These are phyloP conservation scores for Nasua narica DNA, from an alignment of 2,797 vertebrate species.

Conservation along the genomic window DNA sequence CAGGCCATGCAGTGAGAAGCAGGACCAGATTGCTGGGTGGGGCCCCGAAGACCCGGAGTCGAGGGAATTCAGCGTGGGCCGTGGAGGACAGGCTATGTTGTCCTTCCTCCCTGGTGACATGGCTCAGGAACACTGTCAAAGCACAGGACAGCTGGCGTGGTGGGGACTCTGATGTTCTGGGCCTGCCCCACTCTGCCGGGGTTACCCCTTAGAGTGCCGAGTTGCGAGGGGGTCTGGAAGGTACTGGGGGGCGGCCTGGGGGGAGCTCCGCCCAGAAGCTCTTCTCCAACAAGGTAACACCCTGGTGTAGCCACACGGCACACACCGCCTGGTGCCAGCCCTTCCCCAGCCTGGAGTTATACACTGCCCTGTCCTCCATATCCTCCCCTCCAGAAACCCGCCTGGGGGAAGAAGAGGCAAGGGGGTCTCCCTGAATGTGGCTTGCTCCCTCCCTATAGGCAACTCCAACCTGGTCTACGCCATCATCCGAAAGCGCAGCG, in stretches of 20 bases:
- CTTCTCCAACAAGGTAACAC: background rate
- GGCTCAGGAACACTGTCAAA: background rate
- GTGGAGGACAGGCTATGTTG: fast-evolving
- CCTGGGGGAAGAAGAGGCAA: fast-evolving
- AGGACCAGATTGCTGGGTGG: too few species aligned
- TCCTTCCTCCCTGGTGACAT: background rate
- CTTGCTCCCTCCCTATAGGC: conserved; percentile 82
- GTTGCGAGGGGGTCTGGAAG: background rate
- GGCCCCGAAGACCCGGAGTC: background rate
- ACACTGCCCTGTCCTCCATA: background rate
- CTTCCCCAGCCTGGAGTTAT: background rate
- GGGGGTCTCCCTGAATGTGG: background rate
- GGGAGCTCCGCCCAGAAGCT: background rate
- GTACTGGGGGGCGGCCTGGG: background rate
- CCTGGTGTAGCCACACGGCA: background rate
- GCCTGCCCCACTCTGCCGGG: background rate
- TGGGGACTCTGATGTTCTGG: background rate
- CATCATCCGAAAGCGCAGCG: conserved; percentile 96
- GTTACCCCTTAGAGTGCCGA: background rate
- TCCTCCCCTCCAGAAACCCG: background rate
- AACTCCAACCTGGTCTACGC: conserved; percentile 97
- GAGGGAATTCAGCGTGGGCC: fast-evolving
- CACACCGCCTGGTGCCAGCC: background rate
- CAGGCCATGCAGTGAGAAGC: background rate
- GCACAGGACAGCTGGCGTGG: background rate